A percentile compares a stretch with the other conserved stretches of the same genome.
Evolutionary conservation across 2,888 invertebrate genomes (phyloP).

Genomic region (Drosophila anomalipes): DNA sequence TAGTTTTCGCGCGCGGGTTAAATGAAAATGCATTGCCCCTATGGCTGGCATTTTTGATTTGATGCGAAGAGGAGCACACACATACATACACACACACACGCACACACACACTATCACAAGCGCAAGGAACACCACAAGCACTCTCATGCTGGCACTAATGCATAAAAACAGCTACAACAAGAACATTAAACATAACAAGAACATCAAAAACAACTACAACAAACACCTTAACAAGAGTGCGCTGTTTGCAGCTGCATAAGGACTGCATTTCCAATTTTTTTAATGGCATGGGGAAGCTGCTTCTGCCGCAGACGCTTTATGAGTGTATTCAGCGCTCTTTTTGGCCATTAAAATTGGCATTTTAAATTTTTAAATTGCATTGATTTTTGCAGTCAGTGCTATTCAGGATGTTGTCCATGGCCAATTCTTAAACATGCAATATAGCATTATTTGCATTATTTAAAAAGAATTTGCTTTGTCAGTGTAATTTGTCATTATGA

Average conservation of each 20-base stretch:
- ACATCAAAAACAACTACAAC: slow-evolving; percentile 9
- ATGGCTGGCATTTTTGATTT: slow-evolving; percentile 69
- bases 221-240: slow-evolving; percentile 42
- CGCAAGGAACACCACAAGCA: slow-evolving; percentile 24
- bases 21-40: slow-evolving; percentile 76
- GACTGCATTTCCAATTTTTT: slow-evolving; percentile 69
- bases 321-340: slow-evolving; percentile 20
- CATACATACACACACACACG: not conserved
- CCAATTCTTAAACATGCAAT: slow-evolving; percentile 20
- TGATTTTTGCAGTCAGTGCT: slow-evolving; percentile 6
- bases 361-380: slow-evolving; percentile 30
- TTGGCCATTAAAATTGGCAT: slow-evolving; percentile 53
- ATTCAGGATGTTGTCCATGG: not conserved
- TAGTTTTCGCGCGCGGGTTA: slow-evolving; percentile 55
- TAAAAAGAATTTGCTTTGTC: slow-evolving; percentile 36
- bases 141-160: slow-evolving; percentile 37
- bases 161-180: slow-evolving; percentile 25
- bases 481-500: slow-evolving; percentile 29
- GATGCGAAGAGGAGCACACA: slow-evolving; percentile 41
- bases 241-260: slow-evolving; percentile 40
- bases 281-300: slow-evolving; percentile 55
- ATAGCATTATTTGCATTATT: slow-evolving; percentile 41
- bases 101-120: slow-evolving; percentile 11
- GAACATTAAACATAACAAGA: slow-evolving; percentile 11
- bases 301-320: slow-evolving; percentile 31